Base-by-base conservation (phyloP, 2,888 invertebrate genomes). In the Iphiclides podalirius region DNA sequence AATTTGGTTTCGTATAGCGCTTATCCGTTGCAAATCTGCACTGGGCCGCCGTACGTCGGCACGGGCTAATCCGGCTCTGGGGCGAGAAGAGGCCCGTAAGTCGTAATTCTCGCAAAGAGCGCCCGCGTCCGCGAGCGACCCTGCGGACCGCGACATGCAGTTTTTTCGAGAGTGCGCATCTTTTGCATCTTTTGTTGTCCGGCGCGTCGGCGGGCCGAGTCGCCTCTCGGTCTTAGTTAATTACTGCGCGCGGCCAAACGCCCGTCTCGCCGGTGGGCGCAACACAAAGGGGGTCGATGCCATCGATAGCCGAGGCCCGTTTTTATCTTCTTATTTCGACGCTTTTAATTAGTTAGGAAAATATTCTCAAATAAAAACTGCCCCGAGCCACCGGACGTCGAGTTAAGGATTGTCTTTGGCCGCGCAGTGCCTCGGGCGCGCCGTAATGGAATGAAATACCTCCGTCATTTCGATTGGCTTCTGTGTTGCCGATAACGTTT, bases 311-410 rank as follows among this genome's bases (percentile, higher is more conserved):
- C 83, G 82, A 79, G 72, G 4, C 77, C 67, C 70, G 77, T 79
- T 81, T 83, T 83, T 77, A 80, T 86, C 79, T 79, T 86, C 84
- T 84, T 86, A 85, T 86, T 88, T 85, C 74, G 75, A 85, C 85
- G 84, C 81, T 84, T 86, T 88, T 88, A 88, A 88, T 87, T 87
- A 87, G 86, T 87, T 85, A 86, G 86, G 87, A 86, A 88, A 88
- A 87, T 87, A 86, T 86, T 82, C 80, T 85, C 81, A 83, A 86
- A 83, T 79, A 84, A 83, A 83, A 81, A 77, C 70, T 70, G 79
- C 82, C 80, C 70, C 67, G 66, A 69, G 80, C 76, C 68, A 67
- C 70, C 69, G 66, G 67, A 62, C 67, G 83, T 81, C 81, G n/a
- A n/a, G n/a, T n/a, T n/a, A n/a, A n/a, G n/a, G n/a, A n/a, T n/a